Base-by-base conservation (phyloP, 2,113 vertebrate species). In the Hiodon tergisus region DNA sequence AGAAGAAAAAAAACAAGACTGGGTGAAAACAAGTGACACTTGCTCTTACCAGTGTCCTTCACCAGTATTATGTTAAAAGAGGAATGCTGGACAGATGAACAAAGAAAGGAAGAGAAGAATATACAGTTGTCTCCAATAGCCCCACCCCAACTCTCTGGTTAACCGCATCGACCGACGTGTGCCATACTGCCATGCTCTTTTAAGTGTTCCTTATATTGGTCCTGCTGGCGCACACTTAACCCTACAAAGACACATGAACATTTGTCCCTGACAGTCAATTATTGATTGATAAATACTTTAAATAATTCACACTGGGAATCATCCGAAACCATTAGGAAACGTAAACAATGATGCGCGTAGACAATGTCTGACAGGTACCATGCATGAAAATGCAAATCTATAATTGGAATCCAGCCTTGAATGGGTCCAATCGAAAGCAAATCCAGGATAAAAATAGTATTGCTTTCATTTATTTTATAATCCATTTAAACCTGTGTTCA, bases 1-100 rank as follows among this genome's bases (percentile, higher is more conserved):
- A 71, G 52, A 67, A n/a, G 48, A 54, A n/a, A 0, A 51, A 72
- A 67, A 66, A 6, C 58, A 60, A 79, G 77, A 80, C 6, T 11
- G 11, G 55, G 6, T 57, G 55, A 57, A 57, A 6, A 57, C 55
- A 57, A 57, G 11, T 57, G 55, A 11, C 6, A 11, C 55, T 8
- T 11, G 11, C 31, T 31, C 31, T 31, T 2, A 31, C 31, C 31
- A 31, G 31, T 31, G 31, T 31, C 31, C 31, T 31, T 31, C 31
- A 31, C 31, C 31, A 31, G 31, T 31, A 31, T 31, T 31, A 31
- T 31, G 31, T 31, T 31, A 31, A 31, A 31, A 31, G 31, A 31
- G 31, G 31, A 31, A 31, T 31, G 31, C 0, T 31, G 31, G 31
- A 31, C 31, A 31, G 31, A 31, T 31, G 31, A 31, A 31, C 31